Evolutionary conservation across 2,797 vertebrate species (phyloP).

Genomic region (Arrhamphus sclerolepis): DNA sequence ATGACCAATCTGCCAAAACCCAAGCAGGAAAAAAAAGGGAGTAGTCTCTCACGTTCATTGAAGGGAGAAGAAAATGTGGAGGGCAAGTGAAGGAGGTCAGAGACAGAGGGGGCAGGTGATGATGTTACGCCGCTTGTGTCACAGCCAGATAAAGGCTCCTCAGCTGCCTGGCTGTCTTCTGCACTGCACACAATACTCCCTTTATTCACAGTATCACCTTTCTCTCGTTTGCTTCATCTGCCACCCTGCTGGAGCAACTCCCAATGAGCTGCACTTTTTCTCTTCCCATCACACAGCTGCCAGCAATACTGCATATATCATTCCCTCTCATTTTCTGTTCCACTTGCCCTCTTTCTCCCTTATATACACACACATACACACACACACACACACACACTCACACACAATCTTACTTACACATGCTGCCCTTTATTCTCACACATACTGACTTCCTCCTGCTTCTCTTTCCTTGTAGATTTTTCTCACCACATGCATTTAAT

Average conservation of each 20-base stretch:
- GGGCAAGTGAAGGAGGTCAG: slow-evolving; percentile 53
- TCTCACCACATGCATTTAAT: neutral
- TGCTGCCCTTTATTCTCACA: slow-evolving; percentile 24
- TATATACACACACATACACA: slow-evolving; percentile 8
- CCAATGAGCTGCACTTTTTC: slow-evolving; percentile 60
- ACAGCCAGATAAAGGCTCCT: slow-evolving; percentile 66
- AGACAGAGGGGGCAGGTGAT: slow-evolving; percentile 56
- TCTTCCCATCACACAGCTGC: slow-evolving; percentile 62
- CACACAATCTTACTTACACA: slow-evolving; percentile 36
- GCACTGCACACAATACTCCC: slow-evolving; percentile 67
- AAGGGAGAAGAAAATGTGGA: slow-evolving; percentile 28
- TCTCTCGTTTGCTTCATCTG: slow-evolving; percentile 64
- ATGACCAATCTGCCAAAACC: slow-evolving; percentile 41
- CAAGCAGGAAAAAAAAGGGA: slow-evolving; percentile 26
- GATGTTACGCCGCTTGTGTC: slow-evolving; percentile 67
- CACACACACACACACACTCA: slow-evolving; percentile 5
- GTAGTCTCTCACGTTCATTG: slow-evolving; percentile 37
- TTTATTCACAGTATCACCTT: slow-evolving; percentile 70
- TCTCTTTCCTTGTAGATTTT: slow-evolving; percentile 12
- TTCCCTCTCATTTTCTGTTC: slow-evolving; percentile 48
- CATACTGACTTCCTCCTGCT: slow-evolving; percentile 3
- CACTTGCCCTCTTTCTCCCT: slow-evolving; percentile 10
- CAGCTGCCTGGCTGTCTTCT: slow-evolving; percentile 64
- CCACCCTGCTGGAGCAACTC: slow-evolving; percentile 59
- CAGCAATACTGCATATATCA: slow-evolving; percentile 63